A percentile compares a stretch with the other conserved stretches of the same genome.
Conservation (phyloP, 35 echinoderm and acorn worm species). For the Anneissia japonica region DNA sequence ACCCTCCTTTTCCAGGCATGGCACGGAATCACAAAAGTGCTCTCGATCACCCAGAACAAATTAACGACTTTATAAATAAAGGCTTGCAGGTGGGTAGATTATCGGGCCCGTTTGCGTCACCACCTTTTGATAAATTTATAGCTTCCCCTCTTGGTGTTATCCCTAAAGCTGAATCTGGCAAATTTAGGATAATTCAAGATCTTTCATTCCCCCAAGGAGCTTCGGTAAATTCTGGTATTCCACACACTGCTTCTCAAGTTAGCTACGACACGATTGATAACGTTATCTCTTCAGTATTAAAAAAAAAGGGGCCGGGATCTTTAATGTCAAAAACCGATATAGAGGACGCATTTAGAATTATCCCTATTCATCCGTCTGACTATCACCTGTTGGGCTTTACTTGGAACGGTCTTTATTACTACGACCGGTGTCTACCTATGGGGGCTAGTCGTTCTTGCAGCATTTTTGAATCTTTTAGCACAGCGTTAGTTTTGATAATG, state of each 20-base stretch:
- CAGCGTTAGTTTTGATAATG: neutral
- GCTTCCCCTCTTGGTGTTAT: neutral
- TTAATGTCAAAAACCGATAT: constrained; percentile 43
- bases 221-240: constrained; percentile 46
- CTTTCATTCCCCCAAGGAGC: constrained; percentile 25
- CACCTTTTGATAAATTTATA: neutral
- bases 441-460: constrained; percentile 8
- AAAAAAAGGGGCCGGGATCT: neutral
- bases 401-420: constrained; percentile 4
- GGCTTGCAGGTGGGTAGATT: neutral
- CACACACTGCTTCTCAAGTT: neutral
- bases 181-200: constrained; percentile 38
- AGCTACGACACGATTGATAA: constrained; percentile 31
- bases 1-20: neutral
- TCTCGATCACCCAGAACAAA: neutral
- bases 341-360: constrained; percentile 28
- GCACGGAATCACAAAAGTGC: neutral
- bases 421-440: constrained; percentile 29
- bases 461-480: constrained; percentile 35
- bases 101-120: neutral
- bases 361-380: constrained; percentile 26
- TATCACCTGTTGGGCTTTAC: constrained; percentile 32
- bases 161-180: neutral
- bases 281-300: neutral
- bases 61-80: neutral